Conservation (phyloP, 2,888 invertebrate genomes). For the Cheilosia soror region DNA sequence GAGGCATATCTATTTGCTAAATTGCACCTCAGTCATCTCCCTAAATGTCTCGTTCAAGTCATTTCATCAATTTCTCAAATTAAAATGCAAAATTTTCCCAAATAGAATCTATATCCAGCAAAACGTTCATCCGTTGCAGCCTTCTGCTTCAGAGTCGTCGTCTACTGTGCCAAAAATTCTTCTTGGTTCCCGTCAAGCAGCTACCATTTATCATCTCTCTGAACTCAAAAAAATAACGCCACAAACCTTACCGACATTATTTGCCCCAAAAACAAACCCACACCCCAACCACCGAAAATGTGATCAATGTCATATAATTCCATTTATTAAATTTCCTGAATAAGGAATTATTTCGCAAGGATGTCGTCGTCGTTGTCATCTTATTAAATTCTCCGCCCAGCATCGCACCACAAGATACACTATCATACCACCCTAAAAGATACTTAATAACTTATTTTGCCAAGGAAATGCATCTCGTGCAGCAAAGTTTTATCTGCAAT, state of each 20-base stretch:
- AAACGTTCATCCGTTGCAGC: too few species aligned
- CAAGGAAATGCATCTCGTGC: conserved; percentile 47
- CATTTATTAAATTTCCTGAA: conserved; percentile 53
- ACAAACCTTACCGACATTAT: conserved; percentile 31
- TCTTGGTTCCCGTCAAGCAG: conserved; percentile 12
- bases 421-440: neutral
- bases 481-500: conserved; percentile 46
- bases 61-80: too few species aligned
- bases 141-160: neutral
- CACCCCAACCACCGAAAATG: conserved; percentile 26
- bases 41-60: too few species aligned
- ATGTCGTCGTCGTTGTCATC: conserved; percentile 8
- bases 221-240: conserved; percentile 1
- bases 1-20: too few species aligned
- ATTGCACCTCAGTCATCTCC: too few species aligned
- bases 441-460: conserved; percentile 55
- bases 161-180: neutral
- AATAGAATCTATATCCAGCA: neutral
- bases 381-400: neutral
- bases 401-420: neutral
- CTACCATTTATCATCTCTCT: conserved; percentile 25
- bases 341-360: conserved; percentile 33
- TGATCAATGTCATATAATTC: conserved; percentile 64
- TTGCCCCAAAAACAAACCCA: neutral
- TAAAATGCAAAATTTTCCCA: neutral